Evolutionary conservation across 64 coral and sea anemone genomes (phyloP).

Genomic region (Pocillopora damicornis): DNA sequence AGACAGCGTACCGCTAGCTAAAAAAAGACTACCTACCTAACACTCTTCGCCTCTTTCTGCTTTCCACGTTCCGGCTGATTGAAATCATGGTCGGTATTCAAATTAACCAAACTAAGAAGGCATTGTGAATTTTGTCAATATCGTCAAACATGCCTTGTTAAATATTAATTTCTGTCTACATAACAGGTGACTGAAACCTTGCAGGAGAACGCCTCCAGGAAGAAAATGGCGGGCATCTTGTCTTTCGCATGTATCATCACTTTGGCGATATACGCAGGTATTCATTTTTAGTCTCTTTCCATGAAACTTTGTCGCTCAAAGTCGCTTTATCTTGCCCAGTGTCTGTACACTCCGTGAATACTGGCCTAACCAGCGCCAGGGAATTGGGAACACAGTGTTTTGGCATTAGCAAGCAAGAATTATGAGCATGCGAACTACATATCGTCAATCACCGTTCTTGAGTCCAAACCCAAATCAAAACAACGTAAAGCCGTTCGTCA

Average conservation of each 20-base stretch:
- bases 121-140: slow-evolving; percentile 18
- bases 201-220: slow-evolving; percentile 2
- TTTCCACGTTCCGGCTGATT: not conserved
- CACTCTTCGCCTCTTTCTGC: not conserved
- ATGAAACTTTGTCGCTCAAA: not conserved
- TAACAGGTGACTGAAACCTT: slow-evolving; percentile 22
- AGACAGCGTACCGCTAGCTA: too few relatives aligned
- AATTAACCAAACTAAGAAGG: slow-evolving; percentile 2
- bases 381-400: not conserved
- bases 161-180: slow-evolving; percentile 31
- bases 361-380: not conserved
- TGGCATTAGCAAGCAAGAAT: not conserved
- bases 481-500: not conserved
- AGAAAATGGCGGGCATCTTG: slow-evolving; percentile 35
- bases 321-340: not conserved
- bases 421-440: not conserved
- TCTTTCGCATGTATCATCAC: not conserved
- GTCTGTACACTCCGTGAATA: slow-evolving; percentile 22
- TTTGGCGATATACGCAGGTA: slow-evolving; percentile 14
- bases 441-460: not conserved
- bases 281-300: not conserved
- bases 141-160: slow-evolving; percentile 10
- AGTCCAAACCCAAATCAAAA: too few relatives aligned
- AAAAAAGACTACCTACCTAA: not conserved
- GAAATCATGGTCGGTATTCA: slow-evolving; percentile 6